Conservation (phyloP, 35 echinoderm and acorn worm genomes). For the Acanthaster planci region DNA sequence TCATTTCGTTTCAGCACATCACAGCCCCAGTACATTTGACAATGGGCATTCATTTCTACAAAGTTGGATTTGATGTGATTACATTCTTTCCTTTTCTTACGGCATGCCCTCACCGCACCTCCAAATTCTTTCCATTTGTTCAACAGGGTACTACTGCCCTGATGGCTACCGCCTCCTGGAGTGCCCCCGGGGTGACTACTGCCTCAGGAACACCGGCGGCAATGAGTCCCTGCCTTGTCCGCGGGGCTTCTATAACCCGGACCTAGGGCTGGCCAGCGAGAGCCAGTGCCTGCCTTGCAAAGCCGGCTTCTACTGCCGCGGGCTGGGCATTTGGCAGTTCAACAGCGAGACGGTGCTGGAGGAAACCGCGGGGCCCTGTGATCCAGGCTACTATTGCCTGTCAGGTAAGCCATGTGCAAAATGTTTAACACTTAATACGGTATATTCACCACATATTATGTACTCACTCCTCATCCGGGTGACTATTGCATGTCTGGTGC, state of each 20-base stretch:
- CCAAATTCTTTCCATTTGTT: background rate
- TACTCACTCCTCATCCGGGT: too few relatives aligned
- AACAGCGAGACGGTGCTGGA: background rate
- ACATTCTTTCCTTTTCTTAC: background rate
- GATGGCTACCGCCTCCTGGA: constrained; percentile 85
- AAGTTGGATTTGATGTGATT: too few relatives aligned
- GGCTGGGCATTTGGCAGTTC: constrained; percentile 46
- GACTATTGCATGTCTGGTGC: too few relatives aligned
- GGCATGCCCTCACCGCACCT: background rate
- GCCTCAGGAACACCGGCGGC: constrained; percentile 80
- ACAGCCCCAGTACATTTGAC: too few relatives aligned
- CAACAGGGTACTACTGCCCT: constrained; percentile 87
- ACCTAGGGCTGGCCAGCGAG: constrained; percentile 77
- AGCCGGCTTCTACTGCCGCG: constrained; percentile 81
- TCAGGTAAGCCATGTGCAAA: constrained; percentile 74
- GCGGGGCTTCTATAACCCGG: constrained; percentile 87
- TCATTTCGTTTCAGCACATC: too few relatives aligned
- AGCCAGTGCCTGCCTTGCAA: constrained; percentile 88
- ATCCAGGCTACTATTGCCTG: constrained; percentile 86
- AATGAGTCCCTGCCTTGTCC: constrained; percentile 97
- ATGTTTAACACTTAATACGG: too few relatives aligned
- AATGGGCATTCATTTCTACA: too few relatives aligned
- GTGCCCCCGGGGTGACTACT: constrained; percentile 91
- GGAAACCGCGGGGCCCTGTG: constrained; percentile 86
- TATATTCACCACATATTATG: too few relatives aligned